Conservation (phyloP, 2,113 vertebrate species). For the Glaucidium brasilianum region DNA sequence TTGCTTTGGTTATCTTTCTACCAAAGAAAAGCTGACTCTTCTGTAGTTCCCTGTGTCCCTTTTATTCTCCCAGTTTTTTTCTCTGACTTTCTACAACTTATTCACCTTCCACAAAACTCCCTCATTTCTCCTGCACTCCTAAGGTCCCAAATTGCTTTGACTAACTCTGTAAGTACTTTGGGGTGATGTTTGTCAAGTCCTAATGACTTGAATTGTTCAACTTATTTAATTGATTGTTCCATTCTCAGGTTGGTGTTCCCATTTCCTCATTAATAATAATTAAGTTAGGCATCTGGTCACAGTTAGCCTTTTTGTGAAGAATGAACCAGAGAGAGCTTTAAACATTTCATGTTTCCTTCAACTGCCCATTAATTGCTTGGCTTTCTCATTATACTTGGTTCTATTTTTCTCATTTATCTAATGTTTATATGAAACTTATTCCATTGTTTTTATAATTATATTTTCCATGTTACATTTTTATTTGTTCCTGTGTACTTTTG, state of each 20-base stretch:
- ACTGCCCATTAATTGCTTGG: not conserved
- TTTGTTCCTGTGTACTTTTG: not conserved
- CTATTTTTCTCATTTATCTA: not conserved
- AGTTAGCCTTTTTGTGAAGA: not conserved
- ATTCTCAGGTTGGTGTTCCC: not conserved
- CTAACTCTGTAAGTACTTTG: not conserved
- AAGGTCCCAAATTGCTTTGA: not conserved
- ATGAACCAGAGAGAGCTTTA: not conserved
- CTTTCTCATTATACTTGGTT: not conserved
- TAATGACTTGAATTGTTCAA: not conserved
- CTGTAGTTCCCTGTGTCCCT: not conserved
- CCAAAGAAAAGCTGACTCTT: not conserved
- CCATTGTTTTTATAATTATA: not conserved
- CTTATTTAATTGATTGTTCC: not conserved
- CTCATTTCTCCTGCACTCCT: not conserved
- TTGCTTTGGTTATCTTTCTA: conserved; percentile 14
- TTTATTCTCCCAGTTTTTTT: not conserved
- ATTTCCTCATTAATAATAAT: not conserved
- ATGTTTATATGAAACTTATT: not conserved
- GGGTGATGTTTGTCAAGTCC: not conserved
- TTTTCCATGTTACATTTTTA: not conserved
- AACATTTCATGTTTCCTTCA: not conserved
- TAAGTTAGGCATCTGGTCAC: not conserved
- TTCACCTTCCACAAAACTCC: not conserved
- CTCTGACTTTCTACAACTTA: not conserved